Evolutionary conservation across 2,797 vertebrate species (phyloP), one percentile per base, ranked within the genome.

Genomic region (Dendrocincla fuliginosa): DNA sequence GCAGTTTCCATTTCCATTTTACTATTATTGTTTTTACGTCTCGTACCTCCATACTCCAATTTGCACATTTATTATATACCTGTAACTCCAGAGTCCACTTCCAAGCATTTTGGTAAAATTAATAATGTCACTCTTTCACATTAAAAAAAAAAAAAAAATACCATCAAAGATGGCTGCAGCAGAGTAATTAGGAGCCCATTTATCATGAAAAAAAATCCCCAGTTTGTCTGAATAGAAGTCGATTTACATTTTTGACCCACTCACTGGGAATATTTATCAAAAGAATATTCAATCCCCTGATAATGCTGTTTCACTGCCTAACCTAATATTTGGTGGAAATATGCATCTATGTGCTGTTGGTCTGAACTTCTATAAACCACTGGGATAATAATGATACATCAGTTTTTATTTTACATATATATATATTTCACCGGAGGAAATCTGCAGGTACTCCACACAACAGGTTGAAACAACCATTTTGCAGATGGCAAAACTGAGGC

Each of bases 221-320:
- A 92, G 82, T 96, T 81, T 92, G 84, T 92, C 92, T 96, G 79
- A 96, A 96, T 93, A 95, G 85, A 95, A 94, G 74, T 89, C n/a
- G 4, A 97, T 98, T 97, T 97, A 93, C 81, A 97, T 97, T 97
- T 97, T 96, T 96, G 95, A 97, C 92, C 91, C 73, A 89, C 86
- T 94, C 86, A 59, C 73, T 89, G 93, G 96, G 87, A 94, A 90
- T 92, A 95, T 96, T 96, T 96, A 96, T 96, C 96, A 97, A 96
- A 96, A 92, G 95, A 96, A 87, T 92, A 90, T 97, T 89, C 61
- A 80, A 28, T 64, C 95, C 96, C 82, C 53, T 70, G 85, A 91
- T 75, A 94, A 87, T 24, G 52, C 10, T 86, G 30, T 53, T 94
- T 79, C 83, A 25, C 82, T 94, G 84, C 77, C 95, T 95, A 81